Conservation (phyloP, 1,140 invertebrate species). For the Halotydeus destructor region DNA sequence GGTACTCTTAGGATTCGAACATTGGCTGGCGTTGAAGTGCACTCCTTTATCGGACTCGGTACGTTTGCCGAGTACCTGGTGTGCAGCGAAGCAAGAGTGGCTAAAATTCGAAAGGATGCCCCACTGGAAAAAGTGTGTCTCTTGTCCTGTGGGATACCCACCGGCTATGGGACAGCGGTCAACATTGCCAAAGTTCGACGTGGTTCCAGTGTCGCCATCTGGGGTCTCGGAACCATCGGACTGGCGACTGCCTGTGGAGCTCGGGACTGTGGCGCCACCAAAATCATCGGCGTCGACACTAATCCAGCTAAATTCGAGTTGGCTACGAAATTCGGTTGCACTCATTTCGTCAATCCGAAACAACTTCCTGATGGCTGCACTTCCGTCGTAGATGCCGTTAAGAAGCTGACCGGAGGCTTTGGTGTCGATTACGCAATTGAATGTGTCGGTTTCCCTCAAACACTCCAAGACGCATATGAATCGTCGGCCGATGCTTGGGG, state of each 20-base stretch:
- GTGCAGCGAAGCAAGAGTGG: not conserved
- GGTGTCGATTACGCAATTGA: slow-evolving; percentile 96
- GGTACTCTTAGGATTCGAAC: slow-evolving; percentile 78
- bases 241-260: slow-evolving; percentile 79
- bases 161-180: slow-evolving; percentile 75
- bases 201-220: slow-evolving; percentile 66
- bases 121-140: slow-evolving; percentile 76
- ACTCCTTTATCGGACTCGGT: slow-evolving; percentile 92
- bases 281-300: slow-evolving; percentile 82
- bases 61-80: slow-evolving; percentile 95
- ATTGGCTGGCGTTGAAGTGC: slow-evolving; percentile 67
- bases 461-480: slow-evolving; percentile 87
- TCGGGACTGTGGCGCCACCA: slow-evolving; percentile 61
- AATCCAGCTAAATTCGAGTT: slow-evolving; percentile 68
- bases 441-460: slow-evolving; percentile 86
- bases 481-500: slow-evolving; percentile 96
- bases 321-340: slow-evolving; percentile 68
- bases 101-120: slow-evolving; percentile 30
- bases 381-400: slow-evolving; percentile 62
- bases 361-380: slow-evolving; percentile 36
- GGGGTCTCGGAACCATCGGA: slow-evolving; percentile 86
- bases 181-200: slow-evolving; percentile 72
- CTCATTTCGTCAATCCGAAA: slow-evolving; percentile 67
- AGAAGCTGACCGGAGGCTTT: slow-evolving; percentile 70
- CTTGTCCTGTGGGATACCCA: slow-evolving; percentile 74